Evolutionary conservation across 2,797 vertebrate species (phyloP), one percentile per base, ranked within the genome.

Genomic region (Psittacula derbiana): DNA sequence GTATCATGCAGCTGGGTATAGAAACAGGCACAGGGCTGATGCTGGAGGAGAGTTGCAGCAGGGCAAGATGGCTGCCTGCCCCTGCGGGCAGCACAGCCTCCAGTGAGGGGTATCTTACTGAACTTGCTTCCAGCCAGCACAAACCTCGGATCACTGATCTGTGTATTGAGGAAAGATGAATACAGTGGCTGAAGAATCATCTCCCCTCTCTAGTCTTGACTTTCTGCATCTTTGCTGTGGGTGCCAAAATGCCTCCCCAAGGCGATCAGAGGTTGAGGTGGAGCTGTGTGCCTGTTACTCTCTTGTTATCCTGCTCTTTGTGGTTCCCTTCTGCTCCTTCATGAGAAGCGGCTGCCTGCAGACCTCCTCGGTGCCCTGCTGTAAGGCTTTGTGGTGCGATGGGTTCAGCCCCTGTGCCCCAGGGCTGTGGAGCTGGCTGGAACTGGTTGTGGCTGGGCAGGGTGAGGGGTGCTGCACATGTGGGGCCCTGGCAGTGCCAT

Each of bases 381-480:
- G 46, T 7, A 62, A 53, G 65, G 24, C 47, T 62, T 49, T 12
- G 16, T 17, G 43, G 41, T 0, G 2, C 3, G 8, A 30, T 8
- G 40, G 16, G 40, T 15, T 67, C 44, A 41, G 8, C 16, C 53
- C 14, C 33, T 52, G 46, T 8, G 1, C n/a, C 15, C 25, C 55
- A 58, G 15, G 33, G 15, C 55, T 36, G 10, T 11, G 7, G 15
- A 11, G 55, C n/a, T 24, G n/a, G 14, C 55, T 58, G 55, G 55
- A 58, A 15, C 55, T 36, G 33, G 55, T 6, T 24, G 55, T 25
- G 5, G 16, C n/a, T 14, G 52, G 23, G 31, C 43, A 14, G 41
- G 46, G 6, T 47, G 60, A 60, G 46, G 27, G 66, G 33, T 16
- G 25, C 27, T 28, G 25, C 7, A 4, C 0, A 4, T 0, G 0